Conservation (phyloP, 2,888 invertebrate species). For the Ochropacha duplaris region DNA sequence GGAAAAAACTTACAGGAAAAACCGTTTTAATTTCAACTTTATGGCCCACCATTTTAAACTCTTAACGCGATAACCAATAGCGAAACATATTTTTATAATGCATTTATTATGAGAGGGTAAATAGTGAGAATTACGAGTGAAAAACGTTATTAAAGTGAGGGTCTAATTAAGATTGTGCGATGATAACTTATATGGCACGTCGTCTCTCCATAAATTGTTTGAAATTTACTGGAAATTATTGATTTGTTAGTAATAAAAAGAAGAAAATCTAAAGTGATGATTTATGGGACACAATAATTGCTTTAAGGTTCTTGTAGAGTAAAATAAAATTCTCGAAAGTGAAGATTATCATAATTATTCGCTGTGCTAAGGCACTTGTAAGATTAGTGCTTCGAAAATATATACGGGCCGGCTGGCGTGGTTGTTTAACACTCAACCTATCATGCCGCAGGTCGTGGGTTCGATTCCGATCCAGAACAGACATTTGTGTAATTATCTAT, state of each 20-base stretch:
- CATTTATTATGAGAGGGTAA: background rate
- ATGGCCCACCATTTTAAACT: background rate
- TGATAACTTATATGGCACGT: background rate
- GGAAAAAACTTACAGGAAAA: constrained; percentile 1
- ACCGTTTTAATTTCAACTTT: background rate
- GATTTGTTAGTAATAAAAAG: background rate
- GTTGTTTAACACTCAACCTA: no score
- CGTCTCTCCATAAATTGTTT: background rate
- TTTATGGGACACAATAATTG: background rate
- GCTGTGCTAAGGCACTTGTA: no score
- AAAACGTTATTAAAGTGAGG: background rate
- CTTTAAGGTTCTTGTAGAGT: no score
- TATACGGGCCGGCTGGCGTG: no score
- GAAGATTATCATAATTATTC: no score
- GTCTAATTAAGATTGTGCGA: constrained; percentile 1
- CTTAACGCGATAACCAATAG: background rate
- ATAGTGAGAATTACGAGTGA: background rate
- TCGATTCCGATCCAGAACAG: no score
- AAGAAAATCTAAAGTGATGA: background rate
- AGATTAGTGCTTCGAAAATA: no score
- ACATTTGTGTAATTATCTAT: no score
- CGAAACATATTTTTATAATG: background rate
- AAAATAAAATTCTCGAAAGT: no score
- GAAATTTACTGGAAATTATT: background rate
- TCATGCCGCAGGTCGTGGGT: no score